Conservation (phyloP, 2,888 invertebrate genomes). For the Arge pagana region DNA sequence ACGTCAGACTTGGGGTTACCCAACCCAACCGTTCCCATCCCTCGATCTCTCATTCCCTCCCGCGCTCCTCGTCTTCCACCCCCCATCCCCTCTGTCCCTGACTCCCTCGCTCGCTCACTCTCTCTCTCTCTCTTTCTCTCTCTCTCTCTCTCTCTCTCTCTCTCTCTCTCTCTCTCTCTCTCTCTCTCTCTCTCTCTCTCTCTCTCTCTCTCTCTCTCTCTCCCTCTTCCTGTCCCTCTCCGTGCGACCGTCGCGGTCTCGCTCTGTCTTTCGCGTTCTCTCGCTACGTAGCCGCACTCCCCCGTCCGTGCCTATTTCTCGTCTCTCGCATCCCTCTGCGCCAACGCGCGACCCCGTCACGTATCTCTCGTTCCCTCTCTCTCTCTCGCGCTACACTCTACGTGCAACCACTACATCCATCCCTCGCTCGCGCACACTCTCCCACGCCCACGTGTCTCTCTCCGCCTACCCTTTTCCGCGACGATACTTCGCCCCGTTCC, state of each 20-base stretch:
- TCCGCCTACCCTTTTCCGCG: too few relatives aligned
- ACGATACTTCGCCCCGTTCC: too few relatives aligned
- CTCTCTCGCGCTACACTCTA: slow-evolving; percentile 26
- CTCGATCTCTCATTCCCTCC: slow-evolving; percentile 22
- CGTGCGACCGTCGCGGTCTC: slow-evolving; percentile 34
- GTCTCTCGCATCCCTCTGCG: too few relatives aligned
- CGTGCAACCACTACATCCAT: slow-evolving; percentile 23
- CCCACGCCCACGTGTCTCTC: too few relatives aligned
- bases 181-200: background rate
- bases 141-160: slow-evolving; percentile 20
- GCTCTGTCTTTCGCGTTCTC: too few relatives aligned
- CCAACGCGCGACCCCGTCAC: too few relatives aligned
- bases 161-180: slow-evolving; percentile 7
- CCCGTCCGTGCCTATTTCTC: too few relatives aligned
- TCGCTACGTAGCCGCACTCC: too few relatives aligned
- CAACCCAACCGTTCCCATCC: slow-evolving; percentile 43
- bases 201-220: slow-evolving; percentile 27
- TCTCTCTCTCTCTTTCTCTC: slow-evolving; percentile 16
- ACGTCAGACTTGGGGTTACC: too few relatives aligned
- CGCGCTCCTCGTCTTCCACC: slow-evolving; percentile 6
- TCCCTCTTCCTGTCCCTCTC: slow-evolving; percentile 24
- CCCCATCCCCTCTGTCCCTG: background rate
- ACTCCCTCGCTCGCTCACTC: slow-evolving; percentile 2
- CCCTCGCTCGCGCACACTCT: slow-evolving; percentile 7
- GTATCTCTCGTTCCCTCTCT: background rate